A percentile compares a stretch with the other conserved stretches of the same genome.
Conservation (phyloP, 2,113 vertebrate genomes). For the Muntiacus muntjak region DNA sequence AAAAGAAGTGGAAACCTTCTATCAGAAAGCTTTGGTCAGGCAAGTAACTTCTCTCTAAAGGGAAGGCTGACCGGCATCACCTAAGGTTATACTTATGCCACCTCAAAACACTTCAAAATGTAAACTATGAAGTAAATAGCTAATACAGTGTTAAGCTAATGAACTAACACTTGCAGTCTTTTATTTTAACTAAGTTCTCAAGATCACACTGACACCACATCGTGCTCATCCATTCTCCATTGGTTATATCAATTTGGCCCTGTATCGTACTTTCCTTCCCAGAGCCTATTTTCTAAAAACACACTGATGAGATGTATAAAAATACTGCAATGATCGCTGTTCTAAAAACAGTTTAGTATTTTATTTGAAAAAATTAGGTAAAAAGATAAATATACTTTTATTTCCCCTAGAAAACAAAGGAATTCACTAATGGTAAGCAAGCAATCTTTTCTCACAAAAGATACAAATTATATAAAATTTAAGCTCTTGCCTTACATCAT, state of each 20-base stretch:
- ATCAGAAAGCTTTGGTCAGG: neutral
- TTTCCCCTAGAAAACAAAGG: neutral
- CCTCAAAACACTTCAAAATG: neutral
- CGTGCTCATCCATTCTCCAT: neutral
- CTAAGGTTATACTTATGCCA: neutral
- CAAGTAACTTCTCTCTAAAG: neutral
- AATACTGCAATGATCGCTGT: neutral
- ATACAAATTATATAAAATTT: slow-evolving; percentile 56
- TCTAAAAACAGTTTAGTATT: slow-evolving; percentile 26
- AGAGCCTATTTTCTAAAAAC: neutral
- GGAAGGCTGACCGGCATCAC: neutral
- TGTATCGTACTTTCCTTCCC: neutral
- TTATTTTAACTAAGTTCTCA: neutral
- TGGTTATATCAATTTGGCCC: neutral
- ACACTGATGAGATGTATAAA: neutral
- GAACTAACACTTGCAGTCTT: neutral
- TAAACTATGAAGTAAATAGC: neutral
- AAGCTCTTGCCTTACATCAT: slow-evolving; percentile 59
- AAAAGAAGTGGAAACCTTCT: neutral
- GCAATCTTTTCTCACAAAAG: slow-evolving; percentile 10
- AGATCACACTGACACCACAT: neutral
- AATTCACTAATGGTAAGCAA: neutral
- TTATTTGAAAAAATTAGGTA: slow-evolving; percentile 37
- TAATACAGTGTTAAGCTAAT: neutral
- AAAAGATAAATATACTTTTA: neutral